These are phyloP conservation scores for Anseranas semipalmata DNA, from an alignment of 2,113 vertebrate genomes.

Conservation along the genomic window DNA sequence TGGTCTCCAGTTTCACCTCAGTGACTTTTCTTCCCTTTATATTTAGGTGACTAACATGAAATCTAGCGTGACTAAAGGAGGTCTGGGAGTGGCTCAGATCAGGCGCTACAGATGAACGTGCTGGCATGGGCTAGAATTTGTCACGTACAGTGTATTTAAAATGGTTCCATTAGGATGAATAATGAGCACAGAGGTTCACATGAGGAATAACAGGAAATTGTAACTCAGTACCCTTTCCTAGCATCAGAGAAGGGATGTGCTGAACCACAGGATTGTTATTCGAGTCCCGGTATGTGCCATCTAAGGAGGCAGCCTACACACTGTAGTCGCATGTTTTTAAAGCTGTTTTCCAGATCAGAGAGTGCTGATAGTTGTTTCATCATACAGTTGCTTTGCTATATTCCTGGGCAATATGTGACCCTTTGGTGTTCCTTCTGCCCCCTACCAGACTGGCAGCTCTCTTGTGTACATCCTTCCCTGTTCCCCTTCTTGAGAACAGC, in stretches of 20 bases:
- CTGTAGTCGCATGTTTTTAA: not conserved
- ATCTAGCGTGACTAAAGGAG: not conserved
- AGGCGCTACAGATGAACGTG: not conserved
- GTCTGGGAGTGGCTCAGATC: constrained; percentile 15
- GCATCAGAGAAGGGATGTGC: not conserved
- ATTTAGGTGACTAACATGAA: not conserved
- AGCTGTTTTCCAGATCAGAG: not conserved
- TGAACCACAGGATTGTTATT: not conserved
- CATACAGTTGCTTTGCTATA: not conserved
- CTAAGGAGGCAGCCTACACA: not conserved
- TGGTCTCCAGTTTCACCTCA: not conserved
- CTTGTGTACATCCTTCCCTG: not conserved
- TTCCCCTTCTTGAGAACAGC: not conserved
- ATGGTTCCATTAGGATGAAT: constrained; percentile 10
- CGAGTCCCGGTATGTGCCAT: not conserved
- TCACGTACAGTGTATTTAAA: not conserved
- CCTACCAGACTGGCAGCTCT: not conserved
- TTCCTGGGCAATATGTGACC: not conserved
- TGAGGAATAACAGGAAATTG: constrained; percentile 29
- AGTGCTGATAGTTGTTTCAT: not conserved
- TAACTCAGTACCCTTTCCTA: not conserved
- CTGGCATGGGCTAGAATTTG: not conserved
- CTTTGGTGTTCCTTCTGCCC: not conserved
- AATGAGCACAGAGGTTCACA: not conserved
- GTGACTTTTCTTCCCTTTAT: constrained; percentile 6